Percentiles rank a stretch among this genome's conserved stretches.
These are phyloP conservation scores for Bujurquina vittata DNA, from an alignment of 2,113 vertebrate genomes.

Conservation along the genomic window DNA sequence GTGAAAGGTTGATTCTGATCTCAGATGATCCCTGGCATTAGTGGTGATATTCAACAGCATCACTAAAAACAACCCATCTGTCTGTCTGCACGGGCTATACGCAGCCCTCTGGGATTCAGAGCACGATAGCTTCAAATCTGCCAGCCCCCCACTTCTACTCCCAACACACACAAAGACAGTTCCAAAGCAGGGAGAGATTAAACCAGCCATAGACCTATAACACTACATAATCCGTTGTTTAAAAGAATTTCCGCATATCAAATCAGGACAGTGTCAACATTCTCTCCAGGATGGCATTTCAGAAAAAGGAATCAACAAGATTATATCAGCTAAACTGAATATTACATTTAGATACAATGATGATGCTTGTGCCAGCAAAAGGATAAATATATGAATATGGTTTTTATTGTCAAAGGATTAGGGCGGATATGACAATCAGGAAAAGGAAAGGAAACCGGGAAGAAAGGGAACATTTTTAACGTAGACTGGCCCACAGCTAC, in stretches of 20 bases:
- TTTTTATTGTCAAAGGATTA: slow-evolving; percentile 42
- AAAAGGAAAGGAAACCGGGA: slow-evolving; percentile 5
- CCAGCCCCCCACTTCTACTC: neutral
- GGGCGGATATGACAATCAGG: neutral
- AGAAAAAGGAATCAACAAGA: slow-evolving; percentile 30
- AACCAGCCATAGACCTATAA: slow-evolving; percentile 51
- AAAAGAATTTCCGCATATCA: slow-evolving; percentile 44
- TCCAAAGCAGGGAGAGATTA: slow-evolving; percentile 32
- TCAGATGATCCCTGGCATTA: slow-evolving; percentile 65
- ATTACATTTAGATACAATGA: slow-evolving; percentile 40
- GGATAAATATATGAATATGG: slow-evolving; percentile 18
- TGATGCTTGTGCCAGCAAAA: slow-evolving; percentile 17
- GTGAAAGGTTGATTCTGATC: slow-evolving; percentile 67
- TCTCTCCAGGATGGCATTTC: neutral
- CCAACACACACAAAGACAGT: slow-evolving; percentile 5
- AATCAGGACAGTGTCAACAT: slow-evolving; percentile 41
- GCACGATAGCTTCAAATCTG: slow-evolving; percentile 30
- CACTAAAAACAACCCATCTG: slow-evolving; percentile 69
- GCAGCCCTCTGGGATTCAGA: slow-evolving; percentile 38
- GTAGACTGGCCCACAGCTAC: neutral
- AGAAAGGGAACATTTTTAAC: neutral
- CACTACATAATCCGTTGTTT: slow-evolving; percentile 56
- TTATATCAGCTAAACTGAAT: slow-evolving; percentile 27
- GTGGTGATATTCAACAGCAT: slow-evolving; percentile 51
- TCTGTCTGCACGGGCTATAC: slow-evolving; percentile 43